Evolutionary conservation across 2,888 invertebrate species (phyloP).

Genomic region (Odontocolon sp.): DNA sequence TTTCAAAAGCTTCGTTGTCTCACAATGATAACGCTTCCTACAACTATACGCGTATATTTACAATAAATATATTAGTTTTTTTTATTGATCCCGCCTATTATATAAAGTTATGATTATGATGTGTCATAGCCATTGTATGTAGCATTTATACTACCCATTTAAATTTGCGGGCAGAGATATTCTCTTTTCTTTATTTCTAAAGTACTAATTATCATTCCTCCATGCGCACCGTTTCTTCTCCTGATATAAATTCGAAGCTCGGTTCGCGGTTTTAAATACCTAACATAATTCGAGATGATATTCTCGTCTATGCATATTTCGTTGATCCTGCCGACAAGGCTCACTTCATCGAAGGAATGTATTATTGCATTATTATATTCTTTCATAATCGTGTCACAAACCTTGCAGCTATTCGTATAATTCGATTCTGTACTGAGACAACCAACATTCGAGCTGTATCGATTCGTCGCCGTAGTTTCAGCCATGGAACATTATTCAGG

Average conservation of each 20-base stretch:
- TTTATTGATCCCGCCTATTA: slow-evolving; percentile 78
- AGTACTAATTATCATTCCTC: slow-evolving; percentile 40
- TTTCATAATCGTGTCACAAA: neutral
- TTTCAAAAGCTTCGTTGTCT: slow-evolving; percentile 54
- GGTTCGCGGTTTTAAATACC: slow-evolving; percentile 34
- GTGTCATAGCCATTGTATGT: slow-evolving; percentile 74
- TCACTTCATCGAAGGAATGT: slow-evolving; percentile 49
- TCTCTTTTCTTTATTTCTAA: slow-evolving; percentile 3
- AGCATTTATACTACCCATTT: slow-evolving; percentile 61
- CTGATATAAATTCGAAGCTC: slow-evolving; percentile 42
- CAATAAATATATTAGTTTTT: slow-evolving; percentile 70
- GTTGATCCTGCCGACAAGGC: slow-evolving; percentile 29
- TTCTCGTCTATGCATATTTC: slow-evolving; percentile 20
- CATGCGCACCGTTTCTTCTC: slow-evolving; percentile 34
- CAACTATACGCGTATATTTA: slow-evolving; percentile 70
- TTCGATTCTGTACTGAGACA: neutral
- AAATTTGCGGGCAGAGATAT: slow-evolving; percentile 59
- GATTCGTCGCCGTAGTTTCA: neutral
- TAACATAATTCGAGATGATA: slow-evolving; percentile 34
- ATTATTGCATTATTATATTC: slow-evolving; percentile 31
- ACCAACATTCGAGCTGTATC: neutral
- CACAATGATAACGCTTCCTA: slow-evolving; percentile 59
- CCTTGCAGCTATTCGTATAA: neutral
- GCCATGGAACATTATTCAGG: neutral
- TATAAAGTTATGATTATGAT: slow-evolving; percentile 78